These are phyloP conservation scores for Drosophila ananassae DNA, from an alignment of 1,140 invertebrate genomes.

Conservation along the genomic window DNA sequence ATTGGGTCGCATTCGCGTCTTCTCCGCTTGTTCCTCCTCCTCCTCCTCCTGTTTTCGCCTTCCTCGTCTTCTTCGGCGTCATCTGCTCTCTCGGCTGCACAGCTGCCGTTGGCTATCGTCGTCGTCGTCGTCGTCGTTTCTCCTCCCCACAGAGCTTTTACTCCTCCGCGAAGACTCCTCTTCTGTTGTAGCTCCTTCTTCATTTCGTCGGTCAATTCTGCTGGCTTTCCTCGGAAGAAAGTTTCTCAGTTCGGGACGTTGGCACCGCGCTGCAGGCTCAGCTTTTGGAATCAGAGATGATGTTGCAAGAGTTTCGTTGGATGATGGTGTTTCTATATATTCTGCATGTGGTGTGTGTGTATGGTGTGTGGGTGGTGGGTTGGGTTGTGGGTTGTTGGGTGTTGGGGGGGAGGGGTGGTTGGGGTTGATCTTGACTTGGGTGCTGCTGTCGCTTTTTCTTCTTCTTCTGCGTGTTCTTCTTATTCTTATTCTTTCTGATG, in stretches of 20 bases:
- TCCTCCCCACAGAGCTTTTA: constrained; percentile 26
- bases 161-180: constrained; percentile 19
- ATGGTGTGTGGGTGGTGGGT: constrained; percentile 17
- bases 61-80: constrained; percentile 37
- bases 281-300: constrained; percentile 81
- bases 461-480: constrained; percentile 36
- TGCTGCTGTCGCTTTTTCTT: constrained; percentile 57
- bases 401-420: constrained; percentile 5
- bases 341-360: constrained; percentile 24
- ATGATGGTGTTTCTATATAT: constrained; percentile 53
- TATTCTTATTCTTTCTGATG: constrained; percentile 27
- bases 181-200: constrained; percentile 23
- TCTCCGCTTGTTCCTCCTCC: constrained; percentile 37
- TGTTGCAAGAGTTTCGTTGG: constrained; percentile 44
- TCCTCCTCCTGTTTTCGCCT: constrained; percentile 17
- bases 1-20: constrained; percentile 44
- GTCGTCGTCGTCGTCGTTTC: constrained; percentile 20
- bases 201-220: constrained; percentile 17
- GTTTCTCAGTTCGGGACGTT: constrained; percentile 47
- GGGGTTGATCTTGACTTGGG: constrained; percentile 73
- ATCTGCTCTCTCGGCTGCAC: constrained; percentile 51
- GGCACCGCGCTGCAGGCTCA: constrained; percentile 75
- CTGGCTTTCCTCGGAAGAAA: constrained; percentile 34
- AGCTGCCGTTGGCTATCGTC: constrained; percentile 49
- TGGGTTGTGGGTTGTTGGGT: constrained; percentile 19